These are phyloP conservation scores for Cydia pomonella DNA, from an alignment of 1,140 invertebrate species.

Conservation along the genomic window DNA sequence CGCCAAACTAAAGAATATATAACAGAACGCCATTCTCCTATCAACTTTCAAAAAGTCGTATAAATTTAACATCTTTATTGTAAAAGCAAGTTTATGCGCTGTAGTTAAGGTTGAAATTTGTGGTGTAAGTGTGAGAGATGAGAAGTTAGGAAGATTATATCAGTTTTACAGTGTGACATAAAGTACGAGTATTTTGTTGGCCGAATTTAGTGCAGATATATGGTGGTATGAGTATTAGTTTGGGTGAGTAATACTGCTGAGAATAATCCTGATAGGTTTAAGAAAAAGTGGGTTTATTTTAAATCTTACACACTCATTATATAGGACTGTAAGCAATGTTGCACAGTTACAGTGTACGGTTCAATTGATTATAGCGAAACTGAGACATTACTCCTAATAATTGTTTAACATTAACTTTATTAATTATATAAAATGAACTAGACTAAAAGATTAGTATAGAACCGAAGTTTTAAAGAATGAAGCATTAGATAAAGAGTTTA, in stretches of 20 bases:
- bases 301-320: too few relatives aligned
- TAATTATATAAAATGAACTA: too few relatives aligned
- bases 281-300: neutral
- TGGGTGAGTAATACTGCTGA: neutral
- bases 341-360: too few relatives aligned
- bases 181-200: neutral
- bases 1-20: conserved; percentile 58
- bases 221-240: neutral
- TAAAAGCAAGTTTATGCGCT: neutral
- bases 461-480: too few relatives aligned
- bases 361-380: too few relatives aligned
- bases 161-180: conserved; percentile 14
- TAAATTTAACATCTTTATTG: conserved; percentile 5
- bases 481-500: too few relatives aligned
- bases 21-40: conserved; percentile 36
- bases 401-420: too few relatives aligned
- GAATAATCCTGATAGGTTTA: neutral
- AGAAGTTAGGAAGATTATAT: neutral
- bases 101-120: neutral
- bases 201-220: neutral
- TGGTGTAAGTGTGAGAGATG: neutral
- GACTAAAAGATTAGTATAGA: too few relatives aligned
- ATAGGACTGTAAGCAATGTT: too few relatives aligned
- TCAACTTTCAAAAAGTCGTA: conserved; percentile 6
- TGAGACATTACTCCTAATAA: too few relatives aligned